Base-by-base conservation (phyloP, 2,113 vertebrate genomes). In the Chloropsis hardwickii region DNA sequence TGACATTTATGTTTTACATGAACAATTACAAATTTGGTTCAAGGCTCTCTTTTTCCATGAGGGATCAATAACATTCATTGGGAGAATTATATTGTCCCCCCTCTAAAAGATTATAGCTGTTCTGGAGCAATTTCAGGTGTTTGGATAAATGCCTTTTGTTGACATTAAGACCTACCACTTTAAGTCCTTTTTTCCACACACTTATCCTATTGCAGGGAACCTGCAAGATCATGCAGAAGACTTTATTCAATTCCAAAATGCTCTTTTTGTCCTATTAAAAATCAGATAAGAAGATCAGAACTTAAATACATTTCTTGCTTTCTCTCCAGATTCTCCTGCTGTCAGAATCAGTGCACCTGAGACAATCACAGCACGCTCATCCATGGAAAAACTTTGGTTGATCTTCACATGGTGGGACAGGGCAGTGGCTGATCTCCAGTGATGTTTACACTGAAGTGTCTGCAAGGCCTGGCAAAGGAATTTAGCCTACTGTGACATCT, bases 391-490 rank as follows among this genome's bases (percentile, higher is more conserved):
- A 11, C 14, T 66, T 37, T 0, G 0, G 35, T n/a, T 44, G 24
- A 31, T n/a, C 25, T 40, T 78, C 47, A 39, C 10, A 3, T 37
- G 7, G 4, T 4, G 9, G 21, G 11, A 5, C 2, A 2, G 12
- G 53, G 20, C 45, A 35, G n/a, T 35, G 51, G 50, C 64, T 86
- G 33, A 58, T 83, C 35, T 73, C 62, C 70, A 81, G 21, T 40
- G 5, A 16, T 56, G 5, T 51, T 86, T 64, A 24, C 40, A 29
- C 14, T 53, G 17, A 83, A 66, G 56, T 62, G 16, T 25, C 29
- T 58, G 12, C 25, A 53, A 77, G 35, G n/a, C 23, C 83, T 81
- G 24, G 37, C 3, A 71, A 61, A 87, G n/a, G 24, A 12, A 51
- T 45, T 74, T 58, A 47, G 50, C 25, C 23, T 44, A 28, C 29